Evolutionary conservation across 2,113 vertebrate genomes (phyloP), one percentile per base, ranked within the genome.

Genomic region (Acrocephalus kingi): DNA sequence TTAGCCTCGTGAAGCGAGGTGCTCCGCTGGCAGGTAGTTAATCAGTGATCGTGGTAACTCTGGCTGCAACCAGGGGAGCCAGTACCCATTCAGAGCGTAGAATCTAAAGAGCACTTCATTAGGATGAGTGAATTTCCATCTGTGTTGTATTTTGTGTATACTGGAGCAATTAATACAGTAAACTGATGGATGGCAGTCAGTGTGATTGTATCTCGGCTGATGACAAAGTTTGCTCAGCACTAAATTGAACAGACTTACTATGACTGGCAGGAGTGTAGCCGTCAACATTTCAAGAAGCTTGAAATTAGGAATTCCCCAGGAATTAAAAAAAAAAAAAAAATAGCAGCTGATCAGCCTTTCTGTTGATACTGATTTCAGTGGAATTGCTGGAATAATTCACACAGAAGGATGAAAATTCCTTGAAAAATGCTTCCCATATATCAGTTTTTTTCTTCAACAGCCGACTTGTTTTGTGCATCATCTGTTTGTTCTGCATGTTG

Each of bases 211-310:
- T 84, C 84, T 87, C 94, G 46, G 89, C 89, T 93, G 91, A 94
- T 96, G 95, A 94, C 90, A 94, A 90, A 95, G 89, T 89, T 96
- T 96, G 79, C 89, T 89, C 84, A 96, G 93, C 93, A 82, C 64
- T 95, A 67, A 89, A 58, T 49, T 76, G 83, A 97, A 75, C 86
- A 90, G 75, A 52, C 92, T 95, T 89, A 51, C 37, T 62, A 6
- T 93, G 87, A 91, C 28, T 92, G 95, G 84, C 89, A 82, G 87
- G 69, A 91, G 88, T 18, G 31, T 41, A 77, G 74, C 88, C 87
- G 41, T 81, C 86, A 85, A 90, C 48, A 62, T 78, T 94, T 64
- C 77, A 66, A 95, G 93, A 92, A 78, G 91, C 82, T 87, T 79
- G 52, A 87, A 96, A 88, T 94, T 80, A 86, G 90, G 92, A 85